Evolutionary conservation across 2,888 invertebrate species (phyloP).

Genomic region (Hyles lineata): DNA sequence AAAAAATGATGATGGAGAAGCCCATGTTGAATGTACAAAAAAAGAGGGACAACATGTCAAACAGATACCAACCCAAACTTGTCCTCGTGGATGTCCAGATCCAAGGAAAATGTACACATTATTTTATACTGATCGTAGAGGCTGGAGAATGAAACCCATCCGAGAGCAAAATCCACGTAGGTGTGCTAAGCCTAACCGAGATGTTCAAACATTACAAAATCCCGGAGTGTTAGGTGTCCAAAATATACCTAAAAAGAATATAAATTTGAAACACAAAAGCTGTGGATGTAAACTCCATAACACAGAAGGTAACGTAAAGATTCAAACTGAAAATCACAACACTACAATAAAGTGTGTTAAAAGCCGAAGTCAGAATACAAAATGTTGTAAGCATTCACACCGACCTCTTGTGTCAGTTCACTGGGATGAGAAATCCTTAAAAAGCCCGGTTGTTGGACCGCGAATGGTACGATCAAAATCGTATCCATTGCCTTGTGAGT

Average conservation of each 20-base stretch:
- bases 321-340: background rate
- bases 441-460: background rate
- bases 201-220: background rate
- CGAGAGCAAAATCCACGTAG: conserved; percentile 28
- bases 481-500: background rate
- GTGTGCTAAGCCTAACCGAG: background rate
- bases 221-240: background rate
- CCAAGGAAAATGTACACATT: conserved; percentile 51
- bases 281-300: conserved; percentile 9
- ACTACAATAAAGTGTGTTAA: background rate
- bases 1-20: conserved; percentile 32
- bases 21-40: background rate
- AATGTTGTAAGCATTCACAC: background rate
- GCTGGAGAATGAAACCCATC: conserved; percentile 59
- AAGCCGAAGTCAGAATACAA: conserved; percentile 4
- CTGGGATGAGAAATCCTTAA: background rate
- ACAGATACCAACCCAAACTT: background rate
- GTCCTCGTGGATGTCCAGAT: conserved; percentile 41
- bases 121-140: conserved; percentile 48
- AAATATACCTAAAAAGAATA: background rate
- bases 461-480: conserved; percentile 12
- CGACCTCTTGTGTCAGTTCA: background rate
- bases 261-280: conserved; percentile 11
- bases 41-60: background rate
- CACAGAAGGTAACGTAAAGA: background rate